Percentiles rank a stretch among this genome's conserved stretches.
These are phyloP conservation scores for Phaonia tiefii DNA, from an alignment of 2,888 invertebrate genomes.

Conservation along the genomic window DNA sequence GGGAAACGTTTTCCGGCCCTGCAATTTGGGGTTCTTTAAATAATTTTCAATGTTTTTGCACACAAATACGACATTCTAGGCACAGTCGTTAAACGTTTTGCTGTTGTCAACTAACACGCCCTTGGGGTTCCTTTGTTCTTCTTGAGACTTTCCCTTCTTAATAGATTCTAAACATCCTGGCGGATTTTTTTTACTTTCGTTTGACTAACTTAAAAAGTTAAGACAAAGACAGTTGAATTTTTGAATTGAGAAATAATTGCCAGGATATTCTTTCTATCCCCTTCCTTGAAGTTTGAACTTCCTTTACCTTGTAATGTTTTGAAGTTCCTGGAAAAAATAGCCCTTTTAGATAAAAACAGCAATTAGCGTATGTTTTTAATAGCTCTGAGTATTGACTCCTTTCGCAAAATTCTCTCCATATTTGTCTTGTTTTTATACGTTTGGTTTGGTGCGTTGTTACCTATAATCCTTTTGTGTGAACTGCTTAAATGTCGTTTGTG, in stretches of 20 bases:
- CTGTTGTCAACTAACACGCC: neutral
- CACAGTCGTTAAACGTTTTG: neutral
- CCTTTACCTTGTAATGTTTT: neutral
- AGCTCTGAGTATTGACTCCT: slow-evolving; percentile 45
- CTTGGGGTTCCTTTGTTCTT: slow-evolving; percentile 7
- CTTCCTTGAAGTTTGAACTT: neutral
- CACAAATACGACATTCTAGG: no score
- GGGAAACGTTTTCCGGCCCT: no score
- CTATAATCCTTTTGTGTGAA: slow-evolving; percentile 39
- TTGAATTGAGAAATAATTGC: neutral
- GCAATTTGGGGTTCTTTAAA: neutral
- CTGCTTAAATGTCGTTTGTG: slow-evolving; percentile 40
- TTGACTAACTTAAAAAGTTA: no score
- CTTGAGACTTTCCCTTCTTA: no score
- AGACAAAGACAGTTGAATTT: no score
- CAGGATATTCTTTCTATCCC: slow-evolving; percentile 6
- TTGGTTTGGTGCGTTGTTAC: no score
- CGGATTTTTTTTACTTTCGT: no score
- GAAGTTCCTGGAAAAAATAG: neutral
- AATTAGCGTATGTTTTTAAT: slow-evolving; percentile 68
- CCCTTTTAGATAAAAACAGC: slow-evolving; percentile 54
- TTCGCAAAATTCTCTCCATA: slow-evolving; percentile 34
- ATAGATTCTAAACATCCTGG: no score
- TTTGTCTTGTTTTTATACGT: slow-evolving; percentile 1
- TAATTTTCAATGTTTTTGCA: no score